Evolutionary conservation across 2,113 vertebrate species (phyloP).

Genomic region (Diadophis punctatus): DNA sequence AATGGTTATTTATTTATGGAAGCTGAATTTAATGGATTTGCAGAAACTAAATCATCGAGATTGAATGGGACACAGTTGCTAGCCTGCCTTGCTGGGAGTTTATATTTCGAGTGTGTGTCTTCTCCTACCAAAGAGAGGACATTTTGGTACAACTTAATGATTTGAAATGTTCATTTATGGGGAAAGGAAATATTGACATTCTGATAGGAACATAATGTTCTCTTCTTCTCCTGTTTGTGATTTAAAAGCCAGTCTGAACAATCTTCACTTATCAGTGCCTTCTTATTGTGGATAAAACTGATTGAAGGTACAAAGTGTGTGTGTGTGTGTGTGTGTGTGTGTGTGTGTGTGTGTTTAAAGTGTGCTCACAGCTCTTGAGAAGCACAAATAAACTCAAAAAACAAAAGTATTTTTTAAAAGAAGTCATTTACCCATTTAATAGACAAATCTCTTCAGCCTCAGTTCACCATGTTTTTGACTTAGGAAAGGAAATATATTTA

Average conservation of each 20-base stretch:
- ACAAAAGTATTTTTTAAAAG: neutral
- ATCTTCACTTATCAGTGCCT: conserved; percentile 13
- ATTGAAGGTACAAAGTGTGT: conserved; percentile 1
- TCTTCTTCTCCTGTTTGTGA: neutral
- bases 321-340: no score
- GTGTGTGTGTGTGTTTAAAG: neutral
- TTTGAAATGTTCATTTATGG: conserved; percentile 8
- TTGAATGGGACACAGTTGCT: neutral
- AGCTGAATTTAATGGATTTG: neutral
- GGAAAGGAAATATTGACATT: conserved; percentile 8
- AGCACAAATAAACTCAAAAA: neutral
- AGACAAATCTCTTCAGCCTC: neutral
- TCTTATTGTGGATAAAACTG: conserved; percentile 17
- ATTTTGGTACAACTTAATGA: neutral
- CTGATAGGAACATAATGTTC: conserved; percentile 1
- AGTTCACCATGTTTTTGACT: neutral
- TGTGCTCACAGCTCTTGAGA: conserved; percentile 10
- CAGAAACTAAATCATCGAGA: neutral
- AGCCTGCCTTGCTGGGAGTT: neutral
- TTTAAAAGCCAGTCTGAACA: conserved; percentile 1
- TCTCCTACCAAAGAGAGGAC: neutral
- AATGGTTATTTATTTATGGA: neutral
- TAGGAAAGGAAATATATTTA: neutral
- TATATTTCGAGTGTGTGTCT: neutral
- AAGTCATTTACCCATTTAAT: neutral